Evolutionary conservation across 1,140 invertebrate species (phyloP), one percentile per base, ranked within the genome.

Genomic region (Drosophila bifasciata): DNA sequence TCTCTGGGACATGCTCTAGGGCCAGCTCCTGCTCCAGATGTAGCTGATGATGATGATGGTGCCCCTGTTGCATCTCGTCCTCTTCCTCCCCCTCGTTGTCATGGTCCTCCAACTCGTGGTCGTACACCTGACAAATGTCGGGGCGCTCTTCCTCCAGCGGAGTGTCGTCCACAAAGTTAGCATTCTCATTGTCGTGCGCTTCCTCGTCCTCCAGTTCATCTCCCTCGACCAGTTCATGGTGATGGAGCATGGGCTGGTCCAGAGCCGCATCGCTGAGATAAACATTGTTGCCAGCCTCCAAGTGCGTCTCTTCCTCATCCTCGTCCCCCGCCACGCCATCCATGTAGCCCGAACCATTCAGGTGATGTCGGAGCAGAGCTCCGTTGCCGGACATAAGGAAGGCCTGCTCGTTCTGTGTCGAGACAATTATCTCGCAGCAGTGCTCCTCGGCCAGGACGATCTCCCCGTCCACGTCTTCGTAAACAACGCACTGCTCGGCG

Each of bases 351-450:
- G 25, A 25, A 23, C 71, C 66, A 21, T 79, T 85, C 0, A 66
- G 46, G 13, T 48, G 53, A 9, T 75, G 28, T 0, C 49, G 80
- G 44, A 79, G 40, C 7, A 81, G 51, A 1, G 62, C 32, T 17
- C 19, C 51, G 19, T 73, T 56, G 8, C 58, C 59, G 32, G 58
- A 8, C 57, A 73, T 73, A 13, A 84, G 25, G n/a, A 61, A 61
- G 17, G 80, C 32, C 16, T 76, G 80, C 16, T 79, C 80, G 41
- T 40, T 48, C 7, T 80, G 73, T 0, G 72, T 78, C 7, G 76
- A 15, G 21, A 81, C 77, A n/a, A 86, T 77, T 5, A 88, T 85
- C 23, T 88, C 81, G 40, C 80, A 85, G 48, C 80, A 85, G 28
- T 85, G 73, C 8, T 86, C 81, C 15, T 85, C 69, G 8, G 49